A percentile compares a stretch with the other conserved stretches of the same genome.
phyloP scores from a whole-genome alignment of 2,888 invertebrate genomes.

The Drosophila phalerata region DNA sequence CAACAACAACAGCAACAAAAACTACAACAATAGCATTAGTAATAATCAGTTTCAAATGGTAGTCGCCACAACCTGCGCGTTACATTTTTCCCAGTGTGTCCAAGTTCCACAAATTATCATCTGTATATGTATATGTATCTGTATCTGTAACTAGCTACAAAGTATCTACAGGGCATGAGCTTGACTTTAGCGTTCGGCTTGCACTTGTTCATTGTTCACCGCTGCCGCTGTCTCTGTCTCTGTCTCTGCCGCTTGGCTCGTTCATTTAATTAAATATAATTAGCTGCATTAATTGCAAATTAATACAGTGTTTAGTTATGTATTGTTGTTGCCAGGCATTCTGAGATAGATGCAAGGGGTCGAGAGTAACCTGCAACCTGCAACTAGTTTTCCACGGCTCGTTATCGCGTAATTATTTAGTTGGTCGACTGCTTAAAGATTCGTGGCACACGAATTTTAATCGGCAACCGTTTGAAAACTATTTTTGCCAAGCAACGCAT shows the following conservation, averaged over 20 bases:
- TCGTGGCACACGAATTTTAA: slow-evolving; percentile 47
- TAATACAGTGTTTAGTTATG: slow-evolving; percentile 79
- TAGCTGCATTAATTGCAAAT: slow-evolving; percentile 82
- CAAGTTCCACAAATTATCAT: slow-evolving; percentile 63
- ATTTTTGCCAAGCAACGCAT: slow-evolving; percentile 24
- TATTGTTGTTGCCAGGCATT: slow-evolving; percentile 65
- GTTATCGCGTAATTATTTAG: slow-evolving; percentile 74
- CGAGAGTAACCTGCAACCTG: slow-evolving; percentile 11
- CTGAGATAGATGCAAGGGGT: neutral
- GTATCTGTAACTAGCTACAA: slow-evolving; percentile 39
- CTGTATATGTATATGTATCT: slow-evolving; percentile 32
- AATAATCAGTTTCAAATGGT: slow-evolving; percentile 79
- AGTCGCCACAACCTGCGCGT: slow-evolving; percentile 70
- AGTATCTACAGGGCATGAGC: slow-evolving; percentile 46
- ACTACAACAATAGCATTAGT: slow-evolving; percentile 72
- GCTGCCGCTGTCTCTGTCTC: neutral
- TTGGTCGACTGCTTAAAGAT: slow-evolving; percentile 37
- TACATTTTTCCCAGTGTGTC: slow-evolving; percentile 74
- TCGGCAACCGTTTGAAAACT: slow-evolving; percentile 22
- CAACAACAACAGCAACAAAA: slow-evolving; percentile 39
- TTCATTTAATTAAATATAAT: slow-evolving; percentile 82
- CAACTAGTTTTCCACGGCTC: slow-evolving; percentile 73
- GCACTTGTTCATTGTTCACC: slow-evolving; percentile 61
- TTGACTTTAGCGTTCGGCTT: slow-evolving; percentile 24
- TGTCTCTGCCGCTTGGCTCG: slow-evolving; percentile 61